Conservation (phyloP, 2,888 invertebrate genomes). For the Drosophila phalerata region DNA sequence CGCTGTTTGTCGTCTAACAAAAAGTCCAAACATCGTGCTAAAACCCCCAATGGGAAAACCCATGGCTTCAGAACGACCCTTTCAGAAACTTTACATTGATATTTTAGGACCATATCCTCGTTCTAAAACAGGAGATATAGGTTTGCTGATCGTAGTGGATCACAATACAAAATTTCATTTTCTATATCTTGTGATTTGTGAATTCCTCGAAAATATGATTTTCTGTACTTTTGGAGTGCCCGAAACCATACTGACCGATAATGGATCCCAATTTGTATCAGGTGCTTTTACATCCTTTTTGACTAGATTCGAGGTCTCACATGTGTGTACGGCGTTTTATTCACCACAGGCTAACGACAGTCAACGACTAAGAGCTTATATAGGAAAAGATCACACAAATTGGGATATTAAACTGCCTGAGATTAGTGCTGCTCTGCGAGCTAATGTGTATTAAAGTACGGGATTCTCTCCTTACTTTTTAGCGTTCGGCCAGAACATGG, state of each 20-base stretch:
- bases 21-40: slow-evolving; percentile 5
- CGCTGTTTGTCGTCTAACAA: slow-evolving; percentile 12
- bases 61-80: slow-evolving; percentile 7
- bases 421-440: not conserved
- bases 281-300: not conserved
- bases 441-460: not conserved
- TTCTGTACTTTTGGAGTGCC: slow-evolving; percentile 9
- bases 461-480: slow-evolving; percentile 2
- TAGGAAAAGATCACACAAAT: slow-evolving; percentile 1
- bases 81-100: slow-evolving; percentile 9
- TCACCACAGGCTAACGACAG: slow-evolving; percentile 1
- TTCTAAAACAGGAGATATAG: slow-evolving; percentile 2
- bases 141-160: not conserved
- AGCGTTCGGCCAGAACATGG: slow-evolving; percentile 5
- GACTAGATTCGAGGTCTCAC: not conserved
- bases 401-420: not conserved
- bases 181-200: not conserved
- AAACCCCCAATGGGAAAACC: slow-evolving; percentile 33
- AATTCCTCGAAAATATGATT: not conserved
- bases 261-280: slow-evolving; percentile 9
- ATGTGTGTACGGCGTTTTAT: no score
- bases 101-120: slow-evolving; percentile 7
- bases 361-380: not conserved
- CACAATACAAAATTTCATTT: no score
- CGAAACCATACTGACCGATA: not conserved